These are phyloP conservation scores for Taphrorychus bicolor DNA, from an alignment of 2,888 invertebrate species.

Conservation along the genomic window DNA sequence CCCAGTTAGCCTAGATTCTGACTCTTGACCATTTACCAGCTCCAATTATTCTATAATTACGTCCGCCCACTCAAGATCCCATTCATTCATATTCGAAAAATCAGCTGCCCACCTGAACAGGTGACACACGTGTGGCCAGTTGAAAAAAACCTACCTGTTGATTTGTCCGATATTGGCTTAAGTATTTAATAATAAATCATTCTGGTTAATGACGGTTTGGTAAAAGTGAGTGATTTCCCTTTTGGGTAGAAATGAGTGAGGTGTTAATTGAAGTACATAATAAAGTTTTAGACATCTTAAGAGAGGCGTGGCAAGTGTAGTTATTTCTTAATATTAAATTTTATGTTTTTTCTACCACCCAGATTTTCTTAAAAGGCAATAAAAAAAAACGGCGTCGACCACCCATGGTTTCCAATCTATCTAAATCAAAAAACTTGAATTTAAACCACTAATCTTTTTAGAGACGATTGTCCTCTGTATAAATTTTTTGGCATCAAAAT, in stretches of 20 bases:
- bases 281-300: no score
- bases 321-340: no score
- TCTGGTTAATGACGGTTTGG: not conserved
- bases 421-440: slow-evolving; percentile 9
- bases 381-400: slow-evolving; percentile 13
- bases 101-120: slow-evolving; percentile 6
- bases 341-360: no score
- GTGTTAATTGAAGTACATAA: no score
- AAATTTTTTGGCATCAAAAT: not conserved
- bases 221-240: no score
- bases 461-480: not conserved
- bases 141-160: not conserved
- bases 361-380: no score
- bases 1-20: slow-evolving; percentile 1
- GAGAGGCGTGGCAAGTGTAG: no score
- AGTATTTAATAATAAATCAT: not conserved
- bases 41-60: slow-evolving; percentile 7
- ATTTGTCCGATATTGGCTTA: not conserved
- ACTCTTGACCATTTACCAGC: not conserved
- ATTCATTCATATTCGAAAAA: slow-evolving; percentile 3
- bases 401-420: slow-evolving; percentile 8
- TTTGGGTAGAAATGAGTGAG: no score
- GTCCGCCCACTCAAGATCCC: not conserved
- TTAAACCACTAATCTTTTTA: slow-evolving; percentile 4
- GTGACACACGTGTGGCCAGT: slow-evolving; percentile 6